These are phyloP conservation scores for Gila orcuttii DNA, from an alignment of 2,113 vertebrate species.

Conservation along the genomic window DNA sequence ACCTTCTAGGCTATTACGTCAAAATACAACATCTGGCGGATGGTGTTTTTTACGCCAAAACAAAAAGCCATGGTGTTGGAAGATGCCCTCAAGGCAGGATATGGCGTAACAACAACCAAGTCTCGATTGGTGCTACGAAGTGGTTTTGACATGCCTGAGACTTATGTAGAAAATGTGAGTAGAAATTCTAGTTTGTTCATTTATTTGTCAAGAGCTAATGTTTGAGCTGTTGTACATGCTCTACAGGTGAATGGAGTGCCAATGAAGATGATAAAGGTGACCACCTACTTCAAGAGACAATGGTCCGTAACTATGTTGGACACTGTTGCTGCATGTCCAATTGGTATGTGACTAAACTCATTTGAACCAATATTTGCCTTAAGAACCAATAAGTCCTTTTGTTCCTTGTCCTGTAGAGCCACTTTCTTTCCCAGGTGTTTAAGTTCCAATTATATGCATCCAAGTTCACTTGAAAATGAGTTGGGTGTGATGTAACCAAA, in stretches of 20 bases:
- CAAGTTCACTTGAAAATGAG: not conserved
- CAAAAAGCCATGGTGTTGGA: slow-evolving; percentile 65
- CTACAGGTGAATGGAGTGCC: slow-evolving; percentile 74
- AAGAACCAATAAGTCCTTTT: not conserved
- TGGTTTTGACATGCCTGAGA: slow-evolving; percentile 68
- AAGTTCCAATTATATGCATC: not conserved
- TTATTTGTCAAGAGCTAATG: no score
- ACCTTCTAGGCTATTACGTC: slow-evolving; percentile 19
- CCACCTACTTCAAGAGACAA: slow-evolving; percentile 70
- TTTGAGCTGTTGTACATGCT: not conserved
- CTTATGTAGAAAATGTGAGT: slow-evolving; percentile 71
- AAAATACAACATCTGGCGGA: slow-evolving; percentile 70
- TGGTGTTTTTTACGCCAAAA: slow-evolving; percentile 71
- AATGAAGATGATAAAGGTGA: slow-evolving; percentile 79
- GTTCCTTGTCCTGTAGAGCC: not conserved
- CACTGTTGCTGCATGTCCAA: slow-evolving; percentile 66
- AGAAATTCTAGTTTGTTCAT: fast-evolving
- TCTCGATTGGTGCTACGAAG: slow-evolving; percentile 70
- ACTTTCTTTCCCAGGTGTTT: not conserved
- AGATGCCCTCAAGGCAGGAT: slow-evolving; percentile 70
- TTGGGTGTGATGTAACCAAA: not conserved
- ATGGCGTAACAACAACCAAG: slow-evolving; percentile 58
- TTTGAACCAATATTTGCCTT: not conserved
- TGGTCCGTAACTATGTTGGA: slow-evolving; percentile 72
- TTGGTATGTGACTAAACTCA: slow-evolving; percentile 1